A percentile compares a stretch with the other conserved stretches of the same genome.
Evolutionary conservation across 2,797 vertebrate species (phyloP).

Genomic region (Gephyroberyx darwinii): DNA sequence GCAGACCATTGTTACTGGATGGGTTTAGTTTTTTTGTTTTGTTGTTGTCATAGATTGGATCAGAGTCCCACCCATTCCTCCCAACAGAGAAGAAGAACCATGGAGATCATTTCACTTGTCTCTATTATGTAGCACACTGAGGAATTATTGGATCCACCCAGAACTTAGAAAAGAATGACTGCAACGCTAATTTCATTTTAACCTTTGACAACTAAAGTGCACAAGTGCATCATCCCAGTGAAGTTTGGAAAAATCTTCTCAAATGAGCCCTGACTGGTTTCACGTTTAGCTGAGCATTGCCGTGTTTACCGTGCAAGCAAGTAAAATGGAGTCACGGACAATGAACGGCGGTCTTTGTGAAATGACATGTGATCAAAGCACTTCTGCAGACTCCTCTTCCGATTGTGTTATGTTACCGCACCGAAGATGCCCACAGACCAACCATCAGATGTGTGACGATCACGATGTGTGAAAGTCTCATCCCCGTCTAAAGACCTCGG

Average conservation of each 20-base stretch:
- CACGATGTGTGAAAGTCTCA: conserved; percentile 56
- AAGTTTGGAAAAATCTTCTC: conserved; percentile 49
- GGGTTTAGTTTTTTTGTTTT: no score
- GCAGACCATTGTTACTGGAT: conserved; percentile 8
- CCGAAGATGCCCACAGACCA: conserved; percentile 59
- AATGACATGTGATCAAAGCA: conserved; percentile 61
- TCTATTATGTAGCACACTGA: conserved; percentile 44
- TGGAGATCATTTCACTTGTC: conserved; percentile 4
- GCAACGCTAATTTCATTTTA: conserved; percentile 54
- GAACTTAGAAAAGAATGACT: conserved; percentile 32
- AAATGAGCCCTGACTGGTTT: conserved; percentile 59
- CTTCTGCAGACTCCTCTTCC: conserved; percentile 41
- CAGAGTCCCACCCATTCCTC: neutral
- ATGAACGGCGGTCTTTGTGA: conserved; percentile 40
- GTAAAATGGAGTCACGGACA: conserved; percentile 53
- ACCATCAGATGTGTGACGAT: conserved; percentile 64
- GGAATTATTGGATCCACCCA: conserved; percentile 41
- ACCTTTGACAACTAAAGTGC: conserved; percentile 44
- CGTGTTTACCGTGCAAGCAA: conserved; percentile 38
- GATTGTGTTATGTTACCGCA: conserved; percentile 41
- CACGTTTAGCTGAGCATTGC: conserved; percentile 28
- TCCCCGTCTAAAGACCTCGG: conserved; percentile 39
- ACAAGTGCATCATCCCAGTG: conserved; percentile 24
- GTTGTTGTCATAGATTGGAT: no score
- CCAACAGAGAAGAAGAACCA: conserved; percentile 27